Base-by-base conservation (phyloP, 2,888 invertebrate species). In the Andrena minutula region DNA sequence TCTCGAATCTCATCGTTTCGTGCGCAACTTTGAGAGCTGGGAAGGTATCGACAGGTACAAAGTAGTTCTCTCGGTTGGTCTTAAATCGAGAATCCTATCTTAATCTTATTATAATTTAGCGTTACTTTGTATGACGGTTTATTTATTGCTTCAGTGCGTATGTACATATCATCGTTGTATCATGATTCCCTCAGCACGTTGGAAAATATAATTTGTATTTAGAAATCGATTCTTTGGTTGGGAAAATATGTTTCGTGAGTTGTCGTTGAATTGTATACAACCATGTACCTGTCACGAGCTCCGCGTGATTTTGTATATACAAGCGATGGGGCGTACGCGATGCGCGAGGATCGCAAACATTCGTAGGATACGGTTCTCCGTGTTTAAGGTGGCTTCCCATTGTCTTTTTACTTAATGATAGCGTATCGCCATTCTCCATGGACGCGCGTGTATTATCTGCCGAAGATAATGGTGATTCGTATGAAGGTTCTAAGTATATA, bases 161-260 rank as follows among this genome's bases (percentile, higher is more conserved):
- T 49, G 60, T 66, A 64, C 30, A 70, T 51, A 41, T 61, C 51
- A 16, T 30, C 30, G 49, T 64, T 32, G 71, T 49, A 49, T 35
- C 71, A 32, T 23, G 60, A 71, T 60, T 71, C 20, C 20, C 16
- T 61, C 30, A 10, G 10, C 8, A 60, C 26, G 26, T 70, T 41
- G 47, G 26, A 69, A 76, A 79, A 79, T 78, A 79, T 53, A 69
- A 78, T 70, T 65, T 65, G 41, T 32, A 20, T 71, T 70, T 53
- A 49, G 51, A 71, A 60, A 72, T 47, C 20, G 20, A 66, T 61
- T 71, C 65, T 79, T 80, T 79, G 72, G 47, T 63, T 60, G 28
- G 10, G 63, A 47, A 35, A 68, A 49, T 77, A 74, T n/a, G 16
- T 53, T 47, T 65, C 41, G 16, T 23, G 16, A n/a, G 53, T 47